Conservation (phyloP, 2,113 vertebrate species). For the Psittacus erithacus region DNA sequence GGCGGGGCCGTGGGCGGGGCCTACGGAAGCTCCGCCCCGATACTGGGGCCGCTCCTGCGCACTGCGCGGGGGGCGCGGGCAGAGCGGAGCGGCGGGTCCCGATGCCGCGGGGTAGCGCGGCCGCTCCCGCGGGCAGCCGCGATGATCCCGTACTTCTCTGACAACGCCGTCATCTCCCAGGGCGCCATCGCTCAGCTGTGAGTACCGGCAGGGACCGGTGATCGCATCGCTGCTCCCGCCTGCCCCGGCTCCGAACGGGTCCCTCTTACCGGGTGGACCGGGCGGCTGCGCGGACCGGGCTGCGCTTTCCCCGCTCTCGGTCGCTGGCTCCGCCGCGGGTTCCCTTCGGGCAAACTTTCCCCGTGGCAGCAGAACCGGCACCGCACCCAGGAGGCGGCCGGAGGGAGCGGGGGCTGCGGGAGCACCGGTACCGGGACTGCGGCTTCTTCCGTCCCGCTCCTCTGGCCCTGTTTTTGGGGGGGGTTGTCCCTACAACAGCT, state of each 20-base stretch:
- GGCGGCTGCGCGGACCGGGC: not conserved
- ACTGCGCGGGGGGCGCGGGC: not conserved
- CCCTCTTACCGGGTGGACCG: not conserved
- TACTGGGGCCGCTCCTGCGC: not conserved
- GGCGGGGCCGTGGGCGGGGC: not conserved
- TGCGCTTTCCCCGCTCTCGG: not conserved
- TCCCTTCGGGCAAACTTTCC: slow-evolving; percentile 6
- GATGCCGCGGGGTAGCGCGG: slow-evolving; percentile 41
- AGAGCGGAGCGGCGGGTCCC: slow-evolving; percentile 31
- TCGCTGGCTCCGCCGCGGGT: not conserved
- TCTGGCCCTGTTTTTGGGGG: not conserved
- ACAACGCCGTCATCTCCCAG: slow-evolving; percentile 88
- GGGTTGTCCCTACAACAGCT: not conserved
- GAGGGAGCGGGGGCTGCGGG: not conserved
- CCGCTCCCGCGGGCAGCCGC: slow-evolving; percentile 19
- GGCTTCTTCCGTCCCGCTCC: not conserved
- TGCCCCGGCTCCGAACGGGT: not conserved
- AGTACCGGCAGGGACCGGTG: slow-evolving; percentile 67
- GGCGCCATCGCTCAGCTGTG: slow-evolving; percentile 92
- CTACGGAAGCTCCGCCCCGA: not conserved
- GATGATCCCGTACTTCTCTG: slow-evolving; percentile 93
- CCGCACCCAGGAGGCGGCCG: not conserved
- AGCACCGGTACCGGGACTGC: not conserved
- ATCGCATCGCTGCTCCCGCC: too few species aligned
- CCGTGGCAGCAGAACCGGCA: not conserved